These are phyloP conservation scores for Biston betularia DNA, from an alignment of 2,888 invertebrate species.

Conservation along the genomic window DNA sequence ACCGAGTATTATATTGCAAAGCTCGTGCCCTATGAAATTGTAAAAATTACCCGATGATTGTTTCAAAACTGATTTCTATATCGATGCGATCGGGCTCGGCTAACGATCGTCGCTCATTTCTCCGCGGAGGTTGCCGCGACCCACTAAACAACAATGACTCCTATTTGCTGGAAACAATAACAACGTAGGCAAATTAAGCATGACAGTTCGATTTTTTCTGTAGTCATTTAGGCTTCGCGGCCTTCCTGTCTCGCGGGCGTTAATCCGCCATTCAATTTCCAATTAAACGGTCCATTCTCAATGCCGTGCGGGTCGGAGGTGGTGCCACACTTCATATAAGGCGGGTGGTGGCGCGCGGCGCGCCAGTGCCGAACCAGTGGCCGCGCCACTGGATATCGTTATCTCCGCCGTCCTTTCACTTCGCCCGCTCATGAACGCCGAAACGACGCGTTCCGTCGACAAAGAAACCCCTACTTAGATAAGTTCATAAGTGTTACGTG, in stretches of 20 bases:
- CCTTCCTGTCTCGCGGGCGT: constrained; percentile 77
- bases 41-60: constrained; percentile 65
- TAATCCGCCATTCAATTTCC: constrained; percentile 83
- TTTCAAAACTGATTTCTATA: constrained; percentile 69
- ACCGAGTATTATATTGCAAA: constrained; percentile 59
- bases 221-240: constrained; percentile 75
- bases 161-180: constrained; percentile 52
- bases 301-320: constrained; percentile 82
- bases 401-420: constrained; percentile 82
- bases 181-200: constrained; percentile 53
- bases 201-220: constrained; percentile 69
- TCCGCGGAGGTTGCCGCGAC: constrained; percentile 49
- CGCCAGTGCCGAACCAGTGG: constrained; percentile 78
- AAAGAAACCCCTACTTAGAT: constrained; percentile 77
- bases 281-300: constrained; percentile 84
- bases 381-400: constrained; percentile 72
- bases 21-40: constrained; percentile 69
- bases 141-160: constrained; percentile 45
- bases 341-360: constrained; percentile 76
- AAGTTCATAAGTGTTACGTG: constrained; percentile 67
- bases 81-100: constrained; percentile 52
- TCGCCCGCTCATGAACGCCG: constrained; percentile 73
- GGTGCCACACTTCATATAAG: constrained; percentile 81
- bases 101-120: constrained; percentile 59
- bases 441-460: constrained; percentile 65